Evolutionary conservation across 2,113 vertebrate genomes (phyloP).

Genomic region (Spizaetus ornatus): DNA sequence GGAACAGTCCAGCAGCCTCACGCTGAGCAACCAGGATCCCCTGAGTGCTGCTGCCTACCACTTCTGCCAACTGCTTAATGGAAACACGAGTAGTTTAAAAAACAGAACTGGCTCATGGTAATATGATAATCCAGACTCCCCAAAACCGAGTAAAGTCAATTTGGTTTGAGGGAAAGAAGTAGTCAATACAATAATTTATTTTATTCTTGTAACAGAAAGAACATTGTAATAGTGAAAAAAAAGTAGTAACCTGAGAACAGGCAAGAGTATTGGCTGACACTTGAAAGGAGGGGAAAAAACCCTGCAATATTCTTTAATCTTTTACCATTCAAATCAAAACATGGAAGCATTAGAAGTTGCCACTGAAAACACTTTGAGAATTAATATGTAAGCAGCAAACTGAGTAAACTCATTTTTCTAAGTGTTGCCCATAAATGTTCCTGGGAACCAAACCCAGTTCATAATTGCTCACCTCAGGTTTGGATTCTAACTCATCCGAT

Average conservation of each 20-base stretch:
- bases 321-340: background rate
- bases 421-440: background rate
- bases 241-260: background rate
- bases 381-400: background rate
- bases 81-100: background rate
- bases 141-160: background rate
- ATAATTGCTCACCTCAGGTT: slow-evolving; percentile 89
- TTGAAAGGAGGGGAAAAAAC: background rate
- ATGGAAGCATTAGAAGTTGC: background rate
- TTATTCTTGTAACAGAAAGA: background rate
- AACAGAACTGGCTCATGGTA: background rate
- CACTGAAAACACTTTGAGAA: background rate
- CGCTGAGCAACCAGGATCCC: fast-evolving
- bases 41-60: background rate
- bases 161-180: background rate
- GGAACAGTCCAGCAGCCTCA: background rate
- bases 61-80: background rate
- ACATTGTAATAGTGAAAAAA: background rate
- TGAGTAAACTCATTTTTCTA: background rate
- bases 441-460: background rate
- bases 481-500: slow-evolving; percentile 99
- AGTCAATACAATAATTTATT: background rate
- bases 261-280: background rate
- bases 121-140: background rate
- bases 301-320: background rate